phyloP scores from a whole-genome alignment of 2,888 invertebrate species.

The Pollenia griseotomentosa region DNA sequence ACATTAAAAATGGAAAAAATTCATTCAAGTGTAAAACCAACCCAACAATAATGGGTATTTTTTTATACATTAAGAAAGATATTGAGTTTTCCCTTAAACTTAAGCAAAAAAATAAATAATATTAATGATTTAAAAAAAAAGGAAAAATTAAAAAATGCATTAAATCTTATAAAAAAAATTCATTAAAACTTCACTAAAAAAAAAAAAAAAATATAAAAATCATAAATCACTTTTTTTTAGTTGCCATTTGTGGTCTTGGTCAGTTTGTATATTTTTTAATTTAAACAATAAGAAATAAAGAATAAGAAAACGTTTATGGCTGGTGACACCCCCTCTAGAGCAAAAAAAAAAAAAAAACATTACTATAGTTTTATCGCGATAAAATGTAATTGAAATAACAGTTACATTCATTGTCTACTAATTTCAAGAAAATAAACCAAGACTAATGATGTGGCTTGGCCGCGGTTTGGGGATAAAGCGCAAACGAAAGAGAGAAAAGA shows the following conservation, averaged over 20 bases:
- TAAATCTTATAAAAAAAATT: background rate
- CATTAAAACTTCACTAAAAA: background rate
- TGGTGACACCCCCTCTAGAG: conserved; percentile 57
- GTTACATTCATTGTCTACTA: conserved; percentile 61
- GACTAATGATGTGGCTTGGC: conserved; percentile 60
- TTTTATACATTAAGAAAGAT: background rate
- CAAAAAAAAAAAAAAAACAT: background rate
- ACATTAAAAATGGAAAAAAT: background rate
- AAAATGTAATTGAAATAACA: conserved; percentile 68
- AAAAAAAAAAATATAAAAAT: background rate
- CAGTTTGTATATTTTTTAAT: conserved; percentile 18
- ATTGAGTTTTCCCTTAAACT: background rate
- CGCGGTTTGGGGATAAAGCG: conserved; percentile 6
- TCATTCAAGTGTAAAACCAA: conserved; percentile 31
- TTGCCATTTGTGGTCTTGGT: conserved; percentile 1
- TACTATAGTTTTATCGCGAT: conserved; percentile 46
- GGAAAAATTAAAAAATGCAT: background rate
- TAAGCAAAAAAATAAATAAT: background rate
- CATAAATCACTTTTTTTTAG: conserved; percentile 44
- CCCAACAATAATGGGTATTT: background rate
- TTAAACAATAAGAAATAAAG: background rate
- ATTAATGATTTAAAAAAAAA: background rate
- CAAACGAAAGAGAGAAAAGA: conserved; percentile 11
- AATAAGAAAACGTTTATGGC: conserved; percentile 26
- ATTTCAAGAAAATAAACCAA: conserved; percentile 42